Evolutionary conservation across 1,140 invertebrate genomes (phyloP).

Genomic region (Cataglyphis hispanica): DNA sequence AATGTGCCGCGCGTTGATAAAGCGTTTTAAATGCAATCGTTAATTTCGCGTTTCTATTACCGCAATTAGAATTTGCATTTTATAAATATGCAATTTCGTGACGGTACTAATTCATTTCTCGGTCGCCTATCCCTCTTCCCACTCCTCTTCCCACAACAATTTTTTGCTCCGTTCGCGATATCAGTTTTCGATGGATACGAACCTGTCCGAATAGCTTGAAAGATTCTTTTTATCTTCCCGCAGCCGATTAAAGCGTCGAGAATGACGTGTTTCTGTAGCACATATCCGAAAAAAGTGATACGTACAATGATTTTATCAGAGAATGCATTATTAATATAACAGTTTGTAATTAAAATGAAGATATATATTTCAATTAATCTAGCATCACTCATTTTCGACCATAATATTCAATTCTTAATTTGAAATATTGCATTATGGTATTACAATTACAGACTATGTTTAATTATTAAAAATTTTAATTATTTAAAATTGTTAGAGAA

Average conservation of each 20-base stretch:
- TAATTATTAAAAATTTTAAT: too few relatives aligned
- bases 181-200: background rate
- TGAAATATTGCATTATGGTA: background rate
- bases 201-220: background rate
- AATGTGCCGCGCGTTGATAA: conserved; percentile 73
- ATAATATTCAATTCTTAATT: background rate
- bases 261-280: background rate
- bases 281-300: background rate
- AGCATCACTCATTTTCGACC: background rate
- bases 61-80: conserved; percentile 80
- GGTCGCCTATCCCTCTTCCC: conserved; percentile 23
- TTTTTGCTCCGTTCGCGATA: background rate
- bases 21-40: conserved; percentile 79
- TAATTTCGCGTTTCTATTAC: conserved; percentile 77
- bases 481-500: background rate
- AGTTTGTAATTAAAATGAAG: background rate
- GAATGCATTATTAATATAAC: background rate
- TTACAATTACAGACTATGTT: background rate
- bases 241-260: background rate
- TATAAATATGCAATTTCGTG: conserved; percentile 76
- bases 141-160: background rate
- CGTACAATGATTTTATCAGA: background rate
- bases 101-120: conserved; percentile 14
- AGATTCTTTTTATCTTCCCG: background rate
- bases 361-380: background rate